A percentile compares a stretch with the other conserved stretches of the same genome.
Conservation (phyloP, 2,797 vertebrate genomes). For the Pampus argenteus region DNA sequence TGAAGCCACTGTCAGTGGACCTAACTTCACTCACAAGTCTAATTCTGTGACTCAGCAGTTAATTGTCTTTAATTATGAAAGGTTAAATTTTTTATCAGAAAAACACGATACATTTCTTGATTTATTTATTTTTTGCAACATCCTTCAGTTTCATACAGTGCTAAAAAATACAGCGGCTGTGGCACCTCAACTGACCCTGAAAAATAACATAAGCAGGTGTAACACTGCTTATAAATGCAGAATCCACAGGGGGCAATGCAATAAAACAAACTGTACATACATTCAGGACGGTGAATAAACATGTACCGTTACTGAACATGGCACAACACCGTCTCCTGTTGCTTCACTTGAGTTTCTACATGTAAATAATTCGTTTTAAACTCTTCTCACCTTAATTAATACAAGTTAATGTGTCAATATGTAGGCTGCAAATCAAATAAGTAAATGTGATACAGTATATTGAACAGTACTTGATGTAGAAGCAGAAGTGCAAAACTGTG, state of each 20-base stretch:
- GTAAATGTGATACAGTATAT: not conserved
- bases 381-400: conserved; percentile 11
- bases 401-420: not conserved
- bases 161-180: conserved; percentile 29
- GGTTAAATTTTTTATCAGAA: conserved; percentile 42
- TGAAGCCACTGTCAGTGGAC: conserved; percentile 49
- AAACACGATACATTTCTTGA: not conserved
- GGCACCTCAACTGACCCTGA: conserved; percentile 32
- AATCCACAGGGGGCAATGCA: not conserved
- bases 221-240: conserved; percentile 3
- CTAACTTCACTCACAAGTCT: conserved; percentile 30
- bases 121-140: conserved; percentile 10
- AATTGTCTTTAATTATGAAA: conserved; percentile 22
- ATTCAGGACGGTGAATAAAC: conserved; percentile 28
- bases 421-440: not conserved
- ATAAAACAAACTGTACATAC: conserved; percentile 28
- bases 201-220: conserved; percentile 11
- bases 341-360: conserved; percentile 55
- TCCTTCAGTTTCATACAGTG: conserved; percentile 6
- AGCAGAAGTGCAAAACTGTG: conserved; percentile 1
- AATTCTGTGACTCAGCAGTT: conserved; percentile 49
- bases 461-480: not conserved
- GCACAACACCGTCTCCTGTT: conserved; percentile 35
- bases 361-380: conserved; percentile 72
- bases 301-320: conserved; percentile 39